Evolutionary conservation across 1,140 invertebrate genomes (phyloP), one percentile per base, ranked within the genome.

Genomic region (Semibalanus balanoides): DNA sequence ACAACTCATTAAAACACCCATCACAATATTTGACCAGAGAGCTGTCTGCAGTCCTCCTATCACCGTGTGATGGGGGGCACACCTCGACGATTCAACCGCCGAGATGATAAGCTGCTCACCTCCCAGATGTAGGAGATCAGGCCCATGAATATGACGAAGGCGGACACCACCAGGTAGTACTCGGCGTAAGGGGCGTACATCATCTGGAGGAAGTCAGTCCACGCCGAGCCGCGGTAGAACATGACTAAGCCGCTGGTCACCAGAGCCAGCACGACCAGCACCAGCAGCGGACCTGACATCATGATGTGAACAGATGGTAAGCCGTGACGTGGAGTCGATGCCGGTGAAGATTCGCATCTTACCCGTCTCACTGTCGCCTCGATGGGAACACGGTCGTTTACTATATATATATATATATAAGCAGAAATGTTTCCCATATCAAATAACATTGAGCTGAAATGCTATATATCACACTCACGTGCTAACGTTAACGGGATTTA

Each of bases 61-160:
- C 35, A 5, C 35, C 17, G 35, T 7, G 35, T 40, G 35, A 40
- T 5, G 35, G 17, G n/a, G n/a, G n/a, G n/a, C n/a, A n/a, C n/a
- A n/a, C n/a, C n/a, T n/a, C n/a, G n/a, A n/a, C n/a, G n/a, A n/a
- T n/a, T n/a, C n/a, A n/a, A n/a, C n/a, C n/a, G n/a, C 35, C 35
- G 35, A 64, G 14, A 76, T 77, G 71, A n/a, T n/a, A n/a, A n/a
- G n/a, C n/a, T n/a, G n/a, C n/a, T n/a, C 35, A 80, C 79, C 77
- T 80, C 79, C 79, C 79, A 80, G 3, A 79, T 73, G 69, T 80
- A 80, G 74, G 75, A 77, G 70, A 78, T 70, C 31, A 43, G 73
- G 3, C 74, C 78, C 73, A 69, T 75, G 31, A 75, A 71, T 30
- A 76, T 70, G 25, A 74, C 76, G 69, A 73, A 70, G 17, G 77